Conservation (phyloP, 2,113 vertebrate genomes). For the Podarcis raffonei region DNA sequence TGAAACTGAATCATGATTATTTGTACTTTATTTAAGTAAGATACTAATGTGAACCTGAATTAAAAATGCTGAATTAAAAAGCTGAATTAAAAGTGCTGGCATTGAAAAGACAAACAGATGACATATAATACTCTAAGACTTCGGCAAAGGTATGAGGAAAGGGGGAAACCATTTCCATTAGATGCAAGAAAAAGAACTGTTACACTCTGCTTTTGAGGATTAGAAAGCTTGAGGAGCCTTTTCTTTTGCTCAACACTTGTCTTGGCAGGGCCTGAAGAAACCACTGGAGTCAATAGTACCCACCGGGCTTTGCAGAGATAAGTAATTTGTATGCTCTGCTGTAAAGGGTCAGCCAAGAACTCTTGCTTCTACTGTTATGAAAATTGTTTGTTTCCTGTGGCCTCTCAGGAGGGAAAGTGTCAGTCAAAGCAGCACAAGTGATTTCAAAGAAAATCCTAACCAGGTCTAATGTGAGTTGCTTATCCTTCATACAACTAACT, state of each 20-base stretch:
- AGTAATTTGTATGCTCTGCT: constrained; percentile 4
- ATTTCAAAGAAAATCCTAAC: constrained; percentile 48
- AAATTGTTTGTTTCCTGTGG: constrained; percentile 58
- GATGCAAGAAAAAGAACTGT: background rate
- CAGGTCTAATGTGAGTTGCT: constrained; percentile 34
- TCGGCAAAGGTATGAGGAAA: background rate
- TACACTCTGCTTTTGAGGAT: constrained; percentile 6
- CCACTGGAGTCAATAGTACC: constrained; percentile 25
- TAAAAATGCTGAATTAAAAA: background rate
- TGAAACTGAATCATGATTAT: constrained; percentile 16
- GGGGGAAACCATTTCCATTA: background rate
- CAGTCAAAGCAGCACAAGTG: constrained; percentile 25
- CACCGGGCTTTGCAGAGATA: constrained; percentile 26
- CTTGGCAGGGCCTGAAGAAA: background rate
- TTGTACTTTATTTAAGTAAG: constrained; percentile 7
- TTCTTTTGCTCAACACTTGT: constrained; percentile 7
- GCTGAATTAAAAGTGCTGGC: background rate
- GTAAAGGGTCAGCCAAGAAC: constrained; percentile 29
- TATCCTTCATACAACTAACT: background rate
- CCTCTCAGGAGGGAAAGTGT: constrained; percentile 34
- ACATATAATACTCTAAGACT: background rate
- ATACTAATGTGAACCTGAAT: background rate
- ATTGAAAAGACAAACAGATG: background rate
- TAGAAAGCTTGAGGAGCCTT: background rate
- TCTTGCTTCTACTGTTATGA: constrained; percentile 36